A percentile compares a stretch with the other conserved stretches of the same genome.
Evolutionary conservation across 1,140 invertebrate species (phyloP).

Genomic region (Aethina tumida): DNA sequence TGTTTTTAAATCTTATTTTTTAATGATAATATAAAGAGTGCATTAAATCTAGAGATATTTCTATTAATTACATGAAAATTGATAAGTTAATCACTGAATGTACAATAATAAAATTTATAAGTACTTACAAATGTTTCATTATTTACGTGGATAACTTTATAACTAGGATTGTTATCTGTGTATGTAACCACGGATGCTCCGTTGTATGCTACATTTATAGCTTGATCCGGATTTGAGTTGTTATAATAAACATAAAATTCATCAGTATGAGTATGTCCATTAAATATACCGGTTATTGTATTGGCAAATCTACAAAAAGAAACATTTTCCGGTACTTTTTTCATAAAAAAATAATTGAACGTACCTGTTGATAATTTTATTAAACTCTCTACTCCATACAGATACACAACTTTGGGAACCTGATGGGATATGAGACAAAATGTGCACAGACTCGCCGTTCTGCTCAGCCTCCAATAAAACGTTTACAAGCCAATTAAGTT

Average conservation of each 20-base stretch:
- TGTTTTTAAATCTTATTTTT: no score
- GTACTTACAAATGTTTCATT: constrained; percentile 47
- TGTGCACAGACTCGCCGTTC: constrained; percentile 64
- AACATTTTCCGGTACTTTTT: constrained; percentile 4
- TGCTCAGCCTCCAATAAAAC: constrained; percentile 61
- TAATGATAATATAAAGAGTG: no score
- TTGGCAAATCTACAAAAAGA: constrained; percentile 35
- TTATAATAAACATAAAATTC: constrained; percentile 60
- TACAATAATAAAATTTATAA: neutral
- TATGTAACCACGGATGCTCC: constrained; percentile 62
- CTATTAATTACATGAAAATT: no score
- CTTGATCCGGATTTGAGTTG: constrained; percentile 22
- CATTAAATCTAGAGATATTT: no score
- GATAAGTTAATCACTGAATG: no score
- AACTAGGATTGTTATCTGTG: constrained; percentile 66
- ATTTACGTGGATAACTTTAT: constrained; percentile 63
- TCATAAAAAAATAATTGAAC: constrained; percentile 5
- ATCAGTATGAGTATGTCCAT: constrained; percentile 71
- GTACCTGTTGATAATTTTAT: constrained; percentile 40
- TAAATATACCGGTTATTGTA: constrained; percentile 67
- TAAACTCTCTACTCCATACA: constrained; percentile 59
- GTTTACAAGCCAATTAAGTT: constrained; percentile 66
- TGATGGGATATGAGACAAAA: constrained; percentile 74
- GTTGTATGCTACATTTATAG: constrained; percentile 64
- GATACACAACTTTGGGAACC: constrained; percentile 51